phyloP scores from a whole-genome alignment of 2,888 invertebrate genomes.

The Desoria tigrina region DNA sequence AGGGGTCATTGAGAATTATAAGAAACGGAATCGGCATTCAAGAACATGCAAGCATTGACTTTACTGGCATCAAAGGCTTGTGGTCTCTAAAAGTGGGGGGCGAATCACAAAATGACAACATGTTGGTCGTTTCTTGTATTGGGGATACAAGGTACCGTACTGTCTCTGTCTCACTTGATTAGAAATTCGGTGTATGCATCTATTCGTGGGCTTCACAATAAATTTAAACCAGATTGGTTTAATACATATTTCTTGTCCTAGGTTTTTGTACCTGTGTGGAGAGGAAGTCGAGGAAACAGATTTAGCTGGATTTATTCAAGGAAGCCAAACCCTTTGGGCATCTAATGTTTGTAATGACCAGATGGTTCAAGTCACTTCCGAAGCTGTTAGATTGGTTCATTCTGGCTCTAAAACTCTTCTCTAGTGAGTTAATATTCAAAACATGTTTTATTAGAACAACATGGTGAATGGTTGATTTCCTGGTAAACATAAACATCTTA shows the following conservation, averaged over 20 bases:
- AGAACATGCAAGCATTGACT: constrained; percentile 94
- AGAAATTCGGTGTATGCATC: no score
- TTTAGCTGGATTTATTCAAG: constrained; percentile 84
- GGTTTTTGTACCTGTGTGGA: constrained; percentile 66
- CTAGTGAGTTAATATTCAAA: constrained; percentile 55
- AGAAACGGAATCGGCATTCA: constrained; percentile 98
- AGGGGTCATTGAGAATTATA: constrained; percentile 94
- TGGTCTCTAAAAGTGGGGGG: constrained; percentile 85
- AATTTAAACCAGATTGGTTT: not conserved
- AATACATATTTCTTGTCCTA: no score
- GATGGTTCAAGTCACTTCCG: constrained; percentile 75
- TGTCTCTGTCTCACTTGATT: constrained; percentile 2
- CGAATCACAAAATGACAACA: constrained; percentile 72
- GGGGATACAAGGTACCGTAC: constrained; percentile 84
- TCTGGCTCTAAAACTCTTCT: constrained; percentile 67
- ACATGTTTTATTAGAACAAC: not conserved
- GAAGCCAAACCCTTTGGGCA: constrained; percentile 91
- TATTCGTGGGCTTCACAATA: no score
- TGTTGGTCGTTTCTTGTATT: constrained; percentile 91
- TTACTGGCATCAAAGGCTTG: constrained; percentile 96
- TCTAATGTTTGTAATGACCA: constrained; percentile 85
- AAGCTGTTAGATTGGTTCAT: constrained; percentile 71
- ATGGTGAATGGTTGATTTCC: constrained; percentile 3
- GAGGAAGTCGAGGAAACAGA: constrained; percentile 99
- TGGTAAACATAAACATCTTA: no score